Conservation (phyloP, 2,797 vertebrate genomes). For the Setipinna tenuifilis region DNA sequence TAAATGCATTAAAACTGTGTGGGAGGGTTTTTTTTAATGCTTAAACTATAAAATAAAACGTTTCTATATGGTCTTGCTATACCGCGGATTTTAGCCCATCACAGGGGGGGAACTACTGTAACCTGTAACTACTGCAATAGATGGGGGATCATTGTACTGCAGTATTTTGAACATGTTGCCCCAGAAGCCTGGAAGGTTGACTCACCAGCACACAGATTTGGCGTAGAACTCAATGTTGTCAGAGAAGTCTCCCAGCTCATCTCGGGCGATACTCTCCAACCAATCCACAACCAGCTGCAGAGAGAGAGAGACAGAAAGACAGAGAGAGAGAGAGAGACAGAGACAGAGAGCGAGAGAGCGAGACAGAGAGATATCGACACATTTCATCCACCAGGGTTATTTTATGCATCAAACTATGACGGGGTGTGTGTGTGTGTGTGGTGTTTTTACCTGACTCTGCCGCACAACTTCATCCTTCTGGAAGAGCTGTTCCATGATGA, state of each 20-base stretch:
- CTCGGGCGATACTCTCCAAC: slow-evolving; percentile 96
- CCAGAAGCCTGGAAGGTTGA: slow-evolving; percentile 9
- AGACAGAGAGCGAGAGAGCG: no score
- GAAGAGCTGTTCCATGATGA: slow-evolving; percentile 87
- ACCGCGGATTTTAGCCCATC: no score
- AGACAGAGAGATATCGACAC: no score
- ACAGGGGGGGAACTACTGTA: no score
- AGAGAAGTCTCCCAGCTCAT: slow-evolving; percentile 93
- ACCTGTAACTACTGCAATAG: no score
- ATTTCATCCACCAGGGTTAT: background rate
- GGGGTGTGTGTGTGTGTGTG: background rate
- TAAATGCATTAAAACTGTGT: no score
- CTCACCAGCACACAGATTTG: slow-evolving; percentile 97
- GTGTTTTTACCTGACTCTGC: slow-evolving; percentile 89
- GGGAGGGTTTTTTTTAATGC: no score
- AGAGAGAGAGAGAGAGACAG: no score
- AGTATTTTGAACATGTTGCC: no score
- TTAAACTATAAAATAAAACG: no score
- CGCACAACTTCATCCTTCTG: slow-evolving; percentile 89
- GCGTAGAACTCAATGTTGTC: slow-evolving; percentile 98
- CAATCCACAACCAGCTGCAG: slow-evolving; percentile 94
- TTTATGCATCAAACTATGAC: background rate
- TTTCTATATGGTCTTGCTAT: no score
- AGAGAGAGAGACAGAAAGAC: slow-evolving; percentile 33
- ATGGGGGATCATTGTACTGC: no score